Percentiles rank a stretch among this genome's conserved stretches.
Conservation (phyloP, 2,113 vertebrate genomes). For the Ursus arctos region DNA sequence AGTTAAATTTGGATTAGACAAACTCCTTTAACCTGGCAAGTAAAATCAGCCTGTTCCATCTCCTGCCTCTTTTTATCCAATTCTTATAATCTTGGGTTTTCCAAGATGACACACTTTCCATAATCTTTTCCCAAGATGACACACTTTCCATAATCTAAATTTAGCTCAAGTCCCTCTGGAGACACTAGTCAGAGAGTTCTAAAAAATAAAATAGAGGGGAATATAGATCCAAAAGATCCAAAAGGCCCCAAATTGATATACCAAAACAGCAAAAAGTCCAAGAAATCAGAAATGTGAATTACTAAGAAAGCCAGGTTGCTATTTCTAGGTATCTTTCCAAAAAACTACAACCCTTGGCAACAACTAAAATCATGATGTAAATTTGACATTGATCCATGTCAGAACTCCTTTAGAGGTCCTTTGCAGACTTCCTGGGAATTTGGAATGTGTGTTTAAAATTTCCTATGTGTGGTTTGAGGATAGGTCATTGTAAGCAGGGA, state of each 20-base stretch:
- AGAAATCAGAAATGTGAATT: not conserved
- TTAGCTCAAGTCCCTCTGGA: not conserved
- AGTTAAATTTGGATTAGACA: not conserved
- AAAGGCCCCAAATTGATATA: not conserved
- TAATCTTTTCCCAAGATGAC: not conserved
- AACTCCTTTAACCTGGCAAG: not conserved
- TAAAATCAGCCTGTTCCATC: not conserved
- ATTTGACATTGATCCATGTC: not conserved
- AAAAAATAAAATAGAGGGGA: not conserved
- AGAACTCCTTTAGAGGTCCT: not conserved
- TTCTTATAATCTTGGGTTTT: not conserved
- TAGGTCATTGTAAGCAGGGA: not conserved
- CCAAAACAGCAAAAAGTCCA: not conserved
- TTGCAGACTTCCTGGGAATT: not conserved
- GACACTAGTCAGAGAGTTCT: not conserved
- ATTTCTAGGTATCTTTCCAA: not conserved
- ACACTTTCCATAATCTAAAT: not conserved
- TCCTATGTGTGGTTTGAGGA: not conserved
- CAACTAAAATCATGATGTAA: not conserved
- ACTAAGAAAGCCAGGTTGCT: not conserved
- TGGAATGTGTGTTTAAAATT: not conserved
- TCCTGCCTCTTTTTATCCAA: not conserved
- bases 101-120: accelerated
- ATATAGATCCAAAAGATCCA: not conserved
- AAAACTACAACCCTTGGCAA: not conserved